These are phyloP conservation scores for Phania funesta DNA, from an alignment of 2,888 invertebrate species.

Conservation along the genomic window DNA sequence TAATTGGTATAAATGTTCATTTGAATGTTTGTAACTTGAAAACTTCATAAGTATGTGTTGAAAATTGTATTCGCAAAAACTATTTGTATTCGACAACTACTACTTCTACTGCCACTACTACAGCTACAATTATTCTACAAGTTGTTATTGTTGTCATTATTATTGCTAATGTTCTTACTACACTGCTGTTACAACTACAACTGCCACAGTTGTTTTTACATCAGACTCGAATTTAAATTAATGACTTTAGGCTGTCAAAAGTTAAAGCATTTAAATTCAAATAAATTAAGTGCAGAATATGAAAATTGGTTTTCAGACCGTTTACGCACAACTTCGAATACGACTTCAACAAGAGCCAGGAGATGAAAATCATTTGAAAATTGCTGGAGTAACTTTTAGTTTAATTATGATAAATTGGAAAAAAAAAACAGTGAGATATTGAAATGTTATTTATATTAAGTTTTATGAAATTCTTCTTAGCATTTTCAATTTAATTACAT, in stretches of 20 bases:
- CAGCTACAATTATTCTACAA: conserved; percentile 47
- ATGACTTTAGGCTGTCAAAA: conserved; percentile 67
- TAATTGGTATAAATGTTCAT: conserved; percentile 58
- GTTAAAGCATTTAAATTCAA: conserved; percentile 68
- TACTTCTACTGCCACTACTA: too few species aligned
- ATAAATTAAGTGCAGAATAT: conserved; percentile 64
- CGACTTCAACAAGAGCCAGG: neutral
- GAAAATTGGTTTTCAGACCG: conserved; percentile 49
- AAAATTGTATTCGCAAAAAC: conserved; percentile 15
- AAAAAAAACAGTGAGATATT: conserved; percentile 37
- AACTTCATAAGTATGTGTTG: neutral
- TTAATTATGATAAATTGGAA: conserved; percentile 53
- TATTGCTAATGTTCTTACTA: conserved; percentile 31
- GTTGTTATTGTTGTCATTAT: conserved; percentile 44
- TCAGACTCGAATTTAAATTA: conserved; percentile 63
- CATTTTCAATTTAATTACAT: neutral
- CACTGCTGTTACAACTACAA: conserved; percentile 15
- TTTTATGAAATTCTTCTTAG: conserved; percentile 24
- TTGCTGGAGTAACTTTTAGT: neutral
- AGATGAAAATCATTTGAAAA: conserved; percentile 11
- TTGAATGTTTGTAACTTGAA: conserved; percentile 2
- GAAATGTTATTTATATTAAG: conserved; percentile 44
- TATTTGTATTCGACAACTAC: conserved; percentile 17
- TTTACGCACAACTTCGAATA: neutral
- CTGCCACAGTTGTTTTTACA: conserved; percentile 46